Conservation (phyloP, 1,140 invertebrate species). For the Myzus persicae region DNA sequence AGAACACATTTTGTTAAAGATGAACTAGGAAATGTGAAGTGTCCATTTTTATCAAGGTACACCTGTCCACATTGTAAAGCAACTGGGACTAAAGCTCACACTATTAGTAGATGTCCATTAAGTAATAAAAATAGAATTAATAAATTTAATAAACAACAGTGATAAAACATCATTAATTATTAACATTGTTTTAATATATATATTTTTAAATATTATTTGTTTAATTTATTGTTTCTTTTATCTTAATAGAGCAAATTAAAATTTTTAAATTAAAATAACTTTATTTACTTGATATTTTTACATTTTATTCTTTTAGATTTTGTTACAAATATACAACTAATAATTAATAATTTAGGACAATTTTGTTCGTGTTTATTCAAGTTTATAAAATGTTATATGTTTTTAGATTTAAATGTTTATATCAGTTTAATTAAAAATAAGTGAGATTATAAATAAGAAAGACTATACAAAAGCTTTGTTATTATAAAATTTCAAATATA, state of each 20-base stretch:
- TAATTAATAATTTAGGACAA: conserved; percentile 48
- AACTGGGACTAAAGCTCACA: conserved; percentile 77
- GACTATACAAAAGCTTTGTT: conserved; percentile 5
- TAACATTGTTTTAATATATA: conserved; percentile 18
- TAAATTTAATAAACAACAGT: conserved; percentile 44
- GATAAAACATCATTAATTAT: conserved; percentile 37
- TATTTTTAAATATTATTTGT: conserved; percentile 34
- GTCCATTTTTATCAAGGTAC: conserved; percentile 74
- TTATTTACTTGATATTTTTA: conserved; percentile 45
- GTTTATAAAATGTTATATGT: conserved; percentile 44
- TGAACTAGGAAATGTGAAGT: conserved; percentile 70
- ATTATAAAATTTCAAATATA: conserved; percentile 39
- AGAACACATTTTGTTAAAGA: conserved; percentile 73
- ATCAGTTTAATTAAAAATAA: conserved; percentile 50
- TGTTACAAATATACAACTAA: background rate
- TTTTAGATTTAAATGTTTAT: conserved; percentile 47
- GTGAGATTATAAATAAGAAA: conserved; percentile 29
- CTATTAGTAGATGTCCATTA: conserved; percentile 77
- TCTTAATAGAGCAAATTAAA: conserved; percentile 25
- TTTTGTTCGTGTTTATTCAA: conserved; percentile 43
- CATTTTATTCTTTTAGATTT: conserved; percentile 41
- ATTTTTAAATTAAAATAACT: conserved; percentile 49
- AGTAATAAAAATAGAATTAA: conserved; percentile 49
- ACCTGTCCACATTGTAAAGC: conserved; percentile 75
- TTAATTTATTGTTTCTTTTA: conserved; percentile 53